Evolutionary conservation across 2,797 vertebrate genomes (phyloP), one percentile per base, ranked within the genome.

Genomic region (Poeciliopsis infans): DNA sequence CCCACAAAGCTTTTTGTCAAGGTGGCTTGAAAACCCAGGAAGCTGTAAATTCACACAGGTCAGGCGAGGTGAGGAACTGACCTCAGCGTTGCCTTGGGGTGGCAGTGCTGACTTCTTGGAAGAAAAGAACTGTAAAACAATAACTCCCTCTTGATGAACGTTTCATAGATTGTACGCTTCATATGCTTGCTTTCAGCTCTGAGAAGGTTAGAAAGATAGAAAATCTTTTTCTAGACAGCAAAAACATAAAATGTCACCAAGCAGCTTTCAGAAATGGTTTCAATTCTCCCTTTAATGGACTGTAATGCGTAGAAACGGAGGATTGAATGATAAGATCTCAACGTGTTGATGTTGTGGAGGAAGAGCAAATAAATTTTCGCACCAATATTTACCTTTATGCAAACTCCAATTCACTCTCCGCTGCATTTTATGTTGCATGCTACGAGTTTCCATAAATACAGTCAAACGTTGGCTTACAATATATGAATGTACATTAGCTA

Each of bases 31-130:
- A 25, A 45, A 68, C 74, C 13, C 18, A 85, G 87, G 88, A 92
- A 91, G 91, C 86, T 88, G 79, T 92, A 89, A 92, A 91, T 89
- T 79, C n/a, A 73, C 76, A 79, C n/a, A 39, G 74, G 80, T 78
- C 6, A 75, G 84, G 90, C 41, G 57, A 75, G 85, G 86, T 82
- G 36, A 93, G 91, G 92, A 92, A 93, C 89, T 71, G 55, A 80
- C 85, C 84, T 85, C 85, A 85, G 84, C 84, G 76, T 74, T 36
- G 77, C 71, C 41, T 74, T 49, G 5, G 5, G 45, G 16, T 41
- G 79, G 78, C 20, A 49, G 31, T 61, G 33, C 25, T 70, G 0
- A n/a, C 70, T 61, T 72, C 11, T 66, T 77, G 43, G 20, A 41
- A 77, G 66, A 73, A 10, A 51, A 73, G n/a, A 49, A 72, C 43